Base-by-base conservation (phyloP, 2,888 invertebrate species). In the Itoplectis maculator region DNA sequence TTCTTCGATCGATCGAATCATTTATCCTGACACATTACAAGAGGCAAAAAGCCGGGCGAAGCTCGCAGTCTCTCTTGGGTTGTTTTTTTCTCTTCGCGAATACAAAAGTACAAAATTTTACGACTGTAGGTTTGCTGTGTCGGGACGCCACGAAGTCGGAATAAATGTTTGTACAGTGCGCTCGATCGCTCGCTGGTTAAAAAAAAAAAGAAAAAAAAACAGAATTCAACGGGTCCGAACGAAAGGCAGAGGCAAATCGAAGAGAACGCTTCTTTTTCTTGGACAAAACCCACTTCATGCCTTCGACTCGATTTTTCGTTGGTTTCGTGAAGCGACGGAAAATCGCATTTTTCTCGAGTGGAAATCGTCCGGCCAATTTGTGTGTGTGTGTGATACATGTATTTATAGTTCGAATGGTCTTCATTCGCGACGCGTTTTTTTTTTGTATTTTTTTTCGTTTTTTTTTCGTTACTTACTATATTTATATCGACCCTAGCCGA, bases 31-130 rank as follows among this genome's bases (percentile, higher is more conserved):
- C 80, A 81, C 70, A 66, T 81, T 72, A 54, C 37, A 51, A 81
- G 75, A 65, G 76, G 37, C 70, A 69, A 80, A 69, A 51, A 20
- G 69, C 37, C 37, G 61, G 61, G n/a, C 11, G 37, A 7, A 37
- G 11, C 15, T 2, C 37, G 47, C n/a, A 3, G 74, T 61, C 6
- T 70, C 40, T 35, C 49, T 61, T 15, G 4, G n/a, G 56, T 61
- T 18, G 3, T 68, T 47, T 29, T 54, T 37, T 54, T 75, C 66
- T 35, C 37, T 56, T 75, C 66, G 72, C 76, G 45, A 68, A 79
- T 82, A 82, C 82, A 82, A 82, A 82, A 82, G 82, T 82, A 82
- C 82, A 82, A 82, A 82, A 79, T 82, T 82, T 65, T 82, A 79
- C 73, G 76, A 61, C 68, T 75, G 76, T 69, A 68, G 75, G 76